Evolutionary conservation across 1,140 invertebrate genomes (phyloP).

Genomic region (Drosophila ananassae): DNA sequence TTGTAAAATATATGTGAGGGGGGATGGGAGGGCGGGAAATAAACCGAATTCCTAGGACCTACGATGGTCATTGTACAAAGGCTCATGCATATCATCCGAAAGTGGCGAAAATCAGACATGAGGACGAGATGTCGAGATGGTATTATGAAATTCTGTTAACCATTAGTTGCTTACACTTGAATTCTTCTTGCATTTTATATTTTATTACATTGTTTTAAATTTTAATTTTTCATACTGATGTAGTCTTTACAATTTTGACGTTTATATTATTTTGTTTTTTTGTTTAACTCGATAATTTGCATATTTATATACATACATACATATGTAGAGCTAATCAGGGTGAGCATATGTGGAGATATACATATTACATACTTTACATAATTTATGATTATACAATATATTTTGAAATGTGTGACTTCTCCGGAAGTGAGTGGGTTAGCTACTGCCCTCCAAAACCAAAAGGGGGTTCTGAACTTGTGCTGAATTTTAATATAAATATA

Average conservation of each 20-base stretch:
- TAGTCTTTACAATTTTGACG: conserved; percentile 57
- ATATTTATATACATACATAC: conserved; percentile 60
- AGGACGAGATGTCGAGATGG: conserved; percentile 4
- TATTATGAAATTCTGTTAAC: conserved; percentile 48
- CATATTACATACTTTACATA: conserved; percentile 52
- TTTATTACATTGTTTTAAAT: conserved; percentile 46
- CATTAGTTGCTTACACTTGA: conserved; percentile 46
- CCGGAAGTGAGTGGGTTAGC: conserved; percentile 10
- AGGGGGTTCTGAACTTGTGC: conserved; percentile 24
- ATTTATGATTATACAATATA: conserved; percentile 45
- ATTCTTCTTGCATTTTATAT: conserved; percentile 26
- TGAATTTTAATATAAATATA: conserved; percentile 34
- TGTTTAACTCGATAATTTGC: conserved; percentile 41
- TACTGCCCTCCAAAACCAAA: conserved; percentile 11
- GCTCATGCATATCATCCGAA: conserved; percentile 12
- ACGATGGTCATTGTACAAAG: conserved; percentile 36
- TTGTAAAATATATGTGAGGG: conserved; percentile 13
- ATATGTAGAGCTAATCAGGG: conserved; percentile 56
- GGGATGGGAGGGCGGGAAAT: conserved; percentile 6
- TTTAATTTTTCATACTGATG: conserved; percentile 47
- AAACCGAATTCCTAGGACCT: conserved; percentile 16
- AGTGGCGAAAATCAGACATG: conserved; percentile 1
- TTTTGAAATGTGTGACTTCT: conserved; percentile 35
- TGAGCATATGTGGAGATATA: conserved; percentile 53
- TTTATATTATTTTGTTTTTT: conserved; percentile 9